Percentiles rank a stretch among this genome's conserved stretches.
Evolutionary conservation across 2,113 vertebrate genomes (phyloP).

Genomic region (Dendrocopos noguchii): DNA sequence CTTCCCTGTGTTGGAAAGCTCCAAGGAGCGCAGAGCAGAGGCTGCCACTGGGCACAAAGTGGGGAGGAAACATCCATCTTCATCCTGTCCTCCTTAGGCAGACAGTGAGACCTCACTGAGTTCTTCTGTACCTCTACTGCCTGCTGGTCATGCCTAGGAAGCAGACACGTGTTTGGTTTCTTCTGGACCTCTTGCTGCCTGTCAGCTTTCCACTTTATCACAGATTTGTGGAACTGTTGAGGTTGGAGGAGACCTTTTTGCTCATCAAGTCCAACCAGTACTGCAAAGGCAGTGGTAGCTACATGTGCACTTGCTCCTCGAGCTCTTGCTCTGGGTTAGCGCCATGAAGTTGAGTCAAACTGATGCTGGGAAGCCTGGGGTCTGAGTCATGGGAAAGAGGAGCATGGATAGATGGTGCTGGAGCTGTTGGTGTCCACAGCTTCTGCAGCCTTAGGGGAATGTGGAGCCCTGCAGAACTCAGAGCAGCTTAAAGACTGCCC

Average conservation of each 20-base stretch:
- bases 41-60: neutral
- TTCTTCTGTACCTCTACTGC: neutral
- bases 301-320: rapidly evolving
- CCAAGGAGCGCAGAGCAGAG: neutral
- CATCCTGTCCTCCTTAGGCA: neutral
- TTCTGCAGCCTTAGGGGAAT: neutral
- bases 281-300: neutral
- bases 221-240: neutral
- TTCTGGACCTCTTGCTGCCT: neutral
- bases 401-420: neutral
- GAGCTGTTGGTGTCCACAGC: neutral
- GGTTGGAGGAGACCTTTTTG: too few species aligned
- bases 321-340: neutral
- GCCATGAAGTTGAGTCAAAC: neutral
- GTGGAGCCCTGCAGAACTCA: neutral
- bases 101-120: neutral
- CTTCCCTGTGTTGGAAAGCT: neutral
- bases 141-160: neutral
- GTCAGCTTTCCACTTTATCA: neutral
- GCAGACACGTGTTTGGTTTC: neutral
- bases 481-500: neutral
- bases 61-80: neutral
- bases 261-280: too few species aligned
- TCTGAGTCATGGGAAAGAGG: neutral
- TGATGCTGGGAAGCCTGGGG: neutral